Percentiles rank a stretch among this genome's conserved stretches.
Conservation (phyloP, 2,797 vertebrate species). For the Lithobates sylvaticus region DNA sequence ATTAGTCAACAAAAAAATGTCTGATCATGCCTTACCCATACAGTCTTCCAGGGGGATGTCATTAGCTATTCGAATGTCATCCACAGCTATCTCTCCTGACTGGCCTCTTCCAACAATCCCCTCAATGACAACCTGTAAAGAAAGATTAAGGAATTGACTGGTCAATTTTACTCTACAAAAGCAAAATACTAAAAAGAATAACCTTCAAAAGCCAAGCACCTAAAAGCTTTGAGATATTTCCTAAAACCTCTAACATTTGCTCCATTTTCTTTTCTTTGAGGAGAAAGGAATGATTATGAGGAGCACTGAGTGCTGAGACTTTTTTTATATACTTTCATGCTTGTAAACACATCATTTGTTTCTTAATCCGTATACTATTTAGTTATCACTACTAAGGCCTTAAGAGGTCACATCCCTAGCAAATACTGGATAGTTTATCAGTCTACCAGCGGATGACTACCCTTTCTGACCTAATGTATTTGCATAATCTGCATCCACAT, state of each 20-base stretch:
- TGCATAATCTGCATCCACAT: background rate
- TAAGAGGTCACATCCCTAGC: background rate
- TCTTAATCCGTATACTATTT: background rate
- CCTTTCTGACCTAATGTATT: background rate
- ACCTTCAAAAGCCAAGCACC: background rate
- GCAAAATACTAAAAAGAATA: background rate
- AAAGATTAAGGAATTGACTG: slow-evolving; percentile 29
- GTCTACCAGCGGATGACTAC: background rate
- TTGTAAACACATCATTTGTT: background rate
- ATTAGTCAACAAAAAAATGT: background rate
- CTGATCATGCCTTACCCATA: slow-evolving; percentile 83
- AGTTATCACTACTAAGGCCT: background rate
- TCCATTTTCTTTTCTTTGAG: background rate
- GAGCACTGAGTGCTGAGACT: background rate
- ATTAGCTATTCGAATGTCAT: slow-evolving; percentile 92
- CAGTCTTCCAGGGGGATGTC: slow-evolving; percentile 89
- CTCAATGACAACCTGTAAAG: slow-evolving; percentile 91
- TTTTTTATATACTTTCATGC: background rate
- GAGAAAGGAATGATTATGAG: background rate
- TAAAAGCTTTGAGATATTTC: background rate
- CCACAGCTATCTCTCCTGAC: slow-evolving; percentile 89
- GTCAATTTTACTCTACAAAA: background rate
- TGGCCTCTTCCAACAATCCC: slow-evolving; percentile 88
- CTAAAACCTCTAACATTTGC: background rate
- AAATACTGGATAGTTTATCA: background rate